Evolutionary conservation across 2,888 invertebrate species (phyloP), one percentile per base, ranked within the genome.

Genomic region (Folsomia manolachei): DNA sequence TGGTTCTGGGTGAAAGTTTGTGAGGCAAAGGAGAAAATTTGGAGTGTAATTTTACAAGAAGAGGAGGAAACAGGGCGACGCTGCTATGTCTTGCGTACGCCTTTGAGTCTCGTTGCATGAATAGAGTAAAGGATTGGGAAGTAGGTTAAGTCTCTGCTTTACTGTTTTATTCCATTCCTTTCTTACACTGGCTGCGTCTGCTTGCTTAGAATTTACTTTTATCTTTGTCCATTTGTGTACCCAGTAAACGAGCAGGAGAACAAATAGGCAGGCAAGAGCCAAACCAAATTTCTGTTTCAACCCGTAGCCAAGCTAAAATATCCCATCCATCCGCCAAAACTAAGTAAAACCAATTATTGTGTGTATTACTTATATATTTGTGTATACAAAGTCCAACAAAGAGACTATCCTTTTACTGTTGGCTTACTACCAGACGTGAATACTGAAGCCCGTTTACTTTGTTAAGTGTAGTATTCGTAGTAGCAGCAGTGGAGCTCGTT

Each of bases 211-310:
- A 56, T 56, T 56, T 56, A 56, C 56, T 56, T 56, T 56, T 56
- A 56, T 56, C 56, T 56, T 56, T 56, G 56, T 56, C 7, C 56
- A 56, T 56, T 56, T 56, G 56, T 56, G 56, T 56, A 56, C 56
- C n/a, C 56, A 56, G 56, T 51, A 56, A 56, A 56, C 56, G 56
- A 56, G 56, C 19, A 56, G 56, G 56, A 56, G 56, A 56, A 56
- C 56, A 56, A 56, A 56, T 56, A 56, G 39, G 39, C 39, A 39
- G 39, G 39, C 39, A 18, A 56, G 56, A 56, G 56, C 56, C 56
- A 56, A 56, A n/a, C n/a, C 56, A 56, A 56, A 7, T 21, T 56
- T 18, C 39, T 14, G 14, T 14, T 39, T 18, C 11, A 56, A 19
- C n/a, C n/a, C n/a, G n/a, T n/a, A n/a, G n/a, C n/a, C n/a, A n/a